These are phyloP conservation scores for Hystrix brachyura DNA, from an alignment of 2,113 vertebrate genomes.

Conservation along the genomic window DNA sequence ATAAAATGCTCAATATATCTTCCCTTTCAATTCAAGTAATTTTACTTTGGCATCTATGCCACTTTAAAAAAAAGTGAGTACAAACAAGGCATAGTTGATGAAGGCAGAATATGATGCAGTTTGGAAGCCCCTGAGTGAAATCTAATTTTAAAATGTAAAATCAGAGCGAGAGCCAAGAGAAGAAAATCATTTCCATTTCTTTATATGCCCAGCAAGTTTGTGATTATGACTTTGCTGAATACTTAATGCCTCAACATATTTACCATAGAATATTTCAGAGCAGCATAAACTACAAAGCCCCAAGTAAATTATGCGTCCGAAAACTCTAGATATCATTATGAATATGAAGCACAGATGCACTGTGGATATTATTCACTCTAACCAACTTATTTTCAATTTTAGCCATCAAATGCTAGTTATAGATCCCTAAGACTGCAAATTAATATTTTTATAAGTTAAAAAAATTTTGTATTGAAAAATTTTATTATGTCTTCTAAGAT, in stretches of 20 bases:
- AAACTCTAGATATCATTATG: neutral
- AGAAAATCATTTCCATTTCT: slow-evolving; percentile 58
- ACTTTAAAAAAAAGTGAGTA: slow-evolving; percentile 25
- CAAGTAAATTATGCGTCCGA: neutral
- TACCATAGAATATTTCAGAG: slow-evolving; percentile 24
- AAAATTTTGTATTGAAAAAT: neutral
- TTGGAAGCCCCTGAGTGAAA: slow-evolving; percentile 53
- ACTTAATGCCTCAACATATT: neutral
- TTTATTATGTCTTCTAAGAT: neutral
- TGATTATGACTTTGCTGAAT: slow-evolving; percentile 12
- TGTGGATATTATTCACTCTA: neutral
- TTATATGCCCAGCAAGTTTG: neutral
- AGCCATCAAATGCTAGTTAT: neutral
- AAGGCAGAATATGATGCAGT: slow-evolving; percentile 26
- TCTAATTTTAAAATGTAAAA: slow-evolving; percentile 72
- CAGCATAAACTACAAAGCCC: neutral
- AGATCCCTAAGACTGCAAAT: neutral
- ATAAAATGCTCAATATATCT: slow-evolving; percentile 23
- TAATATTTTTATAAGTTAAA: neutral
- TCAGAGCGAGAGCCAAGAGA: slow-evolving; percentile 55
- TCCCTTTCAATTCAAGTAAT: slow-evolving; percentile 29
- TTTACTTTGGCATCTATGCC: slow-evolving; percentile 51
- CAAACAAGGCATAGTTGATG: slow-evolving; percentile 27
- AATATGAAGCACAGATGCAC: neutral
- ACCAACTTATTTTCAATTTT: neutral